phyloP scores from a whole-genome alignment of 2,888 invertebrate species.

The Himalopsyche tibetana region DNA sequence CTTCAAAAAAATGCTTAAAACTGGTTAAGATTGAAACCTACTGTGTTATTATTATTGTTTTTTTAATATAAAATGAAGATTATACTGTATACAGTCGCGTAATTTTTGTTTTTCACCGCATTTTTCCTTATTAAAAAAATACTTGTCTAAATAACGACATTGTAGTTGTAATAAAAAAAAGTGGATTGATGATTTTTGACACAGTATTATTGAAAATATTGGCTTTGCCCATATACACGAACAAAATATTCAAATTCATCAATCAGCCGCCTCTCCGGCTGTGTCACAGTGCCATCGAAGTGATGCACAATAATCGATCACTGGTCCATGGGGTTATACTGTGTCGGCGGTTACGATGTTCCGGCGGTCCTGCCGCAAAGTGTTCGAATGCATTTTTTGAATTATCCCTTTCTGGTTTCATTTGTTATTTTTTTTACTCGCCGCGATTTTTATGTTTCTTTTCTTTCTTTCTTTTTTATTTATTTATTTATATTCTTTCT shows the following conservation, averaged over 20 bases:
- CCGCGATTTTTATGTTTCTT: slow-evolving; percentile 37
- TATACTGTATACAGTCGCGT: too few species aligned
- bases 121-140: too few species aligned
- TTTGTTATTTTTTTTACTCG: slow-evolving; percentile 17
- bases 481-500: slow-evolving; percentile 5
- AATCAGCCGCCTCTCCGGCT: neutral
- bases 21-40: too few species aligned
- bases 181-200: too few species aligned
- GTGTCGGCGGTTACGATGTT: slow-evolving; percentile 4
- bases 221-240: too few species aligned
- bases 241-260: neutral
- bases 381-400: slow-evolving; percentile 43
- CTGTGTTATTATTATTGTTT: too few species aligned
- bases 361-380: neutral
- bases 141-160: too few species aligned
- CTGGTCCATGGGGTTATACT: neutral
- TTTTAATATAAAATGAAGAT: too few species aligned
- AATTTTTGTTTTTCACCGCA: too few species aligned
- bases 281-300: neutral
- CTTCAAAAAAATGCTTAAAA: too few species aligned
- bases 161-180: too few species aligned
- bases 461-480: slow-evolving; percentile 7
- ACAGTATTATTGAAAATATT: too few species aligned
- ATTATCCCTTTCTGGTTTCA: slow-evolving; percentile 43
- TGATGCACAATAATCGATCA: neutral